Evolutionary conservation across 2,797 vertebrate genomes (phyloP), one percentile per base, ranked within the genome.

Genomic region (Sebastes hubbsi): DNA sequence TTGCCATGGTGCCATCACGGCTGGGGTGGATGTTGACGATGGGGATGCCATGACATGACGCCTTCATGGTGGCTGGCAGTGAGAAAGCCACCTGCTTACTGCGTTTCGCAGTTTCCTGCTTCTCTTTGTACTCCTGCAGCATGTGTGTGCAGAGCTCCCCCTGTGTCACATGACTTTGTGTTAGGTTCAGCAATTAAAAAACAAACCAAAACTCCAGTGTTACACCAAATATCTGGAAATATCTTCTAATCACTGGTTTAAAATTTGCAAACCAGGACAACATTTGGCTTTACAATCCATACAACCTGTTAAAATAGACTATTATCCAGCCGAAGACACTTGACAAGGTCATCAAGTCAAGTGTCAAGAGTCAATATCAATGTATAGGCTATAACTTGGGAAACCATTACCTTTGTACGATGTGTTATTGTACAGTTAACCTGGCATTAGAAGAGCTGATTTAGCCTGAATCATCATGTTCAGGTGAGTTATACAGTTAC

Each of bases 101-200:
- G 30, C 85, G 83, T 22, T 83, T 75, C 3, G 63, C 63, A 10
- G 90, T 88, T 27, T 92, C 90, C 54, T 96, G 94, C 82, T 91
- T 94, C 76, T 95, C 94, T 22, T 90, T 90, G 75, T 95, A 94
- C 87, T 95, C 94, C 78, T 96, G 87, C 73, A 96, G 94, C 87
- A 97, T 86, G 87, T 96, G 94, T 0, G 90, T 94, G 87, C 95
- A 96, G 91, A 97, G 95, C 64, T 96, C 92, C 36, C 94, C 93
- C 96, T 97, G 85, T 34, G 65, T 42, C 62, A 83, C 58, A 85
- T 54, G 1, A 55, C 11, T 24, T 4, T 7, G 10, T 29, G 38
- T 82, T 68, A 84, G 34, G 3, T 6, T n/a, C 7, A 29, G 55
- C 8, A 64, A 25, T 58, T 25, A 54, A 62, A 12, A 77, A 80